Percentiles rank a stretch among this genome's conserved stretches.
These are phyloP conservation scores for Lithobates sylvaticus DNA, from an alignment of 2,797 vertebrate species.

Conservation along the genomic window DNA sequence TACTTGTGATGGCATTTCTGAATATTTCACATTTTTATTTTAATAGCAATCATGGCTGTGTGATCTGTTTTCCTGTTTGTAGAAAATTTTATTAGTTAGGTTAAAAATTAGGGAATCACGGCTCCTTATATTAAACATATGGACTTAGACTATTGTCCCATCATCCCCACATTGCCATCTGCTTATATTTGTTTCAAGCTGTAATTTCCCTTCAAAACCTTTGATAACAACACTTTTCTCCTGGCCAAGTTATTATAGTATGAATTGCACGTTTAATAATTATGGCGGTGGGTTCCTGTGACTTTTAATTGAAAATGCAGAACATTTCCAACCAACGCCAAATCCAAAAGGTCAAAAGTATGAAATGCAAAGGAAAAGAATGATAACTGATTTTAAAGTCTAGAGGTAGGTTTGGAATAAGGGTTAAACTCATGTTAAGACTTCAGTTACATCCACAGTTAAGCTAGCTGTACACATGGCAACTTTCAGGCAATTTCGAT, in stretches of 20 bases:
- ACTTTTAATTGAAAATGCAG: conserved; percentile 34
- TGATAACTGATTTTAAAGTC: no score
- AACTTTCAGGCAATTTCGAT: no score
- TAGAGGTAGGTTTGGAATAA: no score
- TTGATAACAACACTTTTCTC: conserved; percentile 19
- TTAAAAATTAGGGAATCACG: neutral
- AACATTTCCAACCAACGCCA: conserved; percentile 6
- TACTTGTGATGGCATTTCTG: neutral
- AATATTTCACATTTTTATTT: neutral
- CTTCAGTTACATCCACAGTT: no score
- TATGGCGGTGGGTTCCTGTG: conserved; percentile 26
- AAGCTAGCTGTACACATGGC: no score
- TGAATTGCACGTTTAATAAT: conserved; percentile 3
- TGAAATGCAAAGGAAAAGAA: neutral
- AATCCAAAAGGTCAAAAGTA: conserved; percentile 24
- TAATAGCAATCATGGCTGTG: neutral
- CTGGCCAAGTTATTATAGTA: conserved; percentile 13
- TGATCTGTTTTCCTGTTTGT: conserved; percentile 50
- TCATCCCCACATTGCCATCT: neutral
- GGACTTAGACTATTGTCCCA: neutral
- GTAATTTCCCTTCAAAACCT: conserved; percentile 27
- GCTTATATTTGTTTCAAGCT: conserved; percentile 43
- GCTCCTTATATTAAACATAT: conserved; percentile 22
- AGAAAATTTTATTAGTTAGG: neutral
- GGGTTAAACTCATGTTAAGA: no score